Evolutionary conservation across 2,888 invertebrate genomes (phyloP), one percentile per base, ranked within the genome.

Genomic region (Yponomeuta sedellus): DNA sequence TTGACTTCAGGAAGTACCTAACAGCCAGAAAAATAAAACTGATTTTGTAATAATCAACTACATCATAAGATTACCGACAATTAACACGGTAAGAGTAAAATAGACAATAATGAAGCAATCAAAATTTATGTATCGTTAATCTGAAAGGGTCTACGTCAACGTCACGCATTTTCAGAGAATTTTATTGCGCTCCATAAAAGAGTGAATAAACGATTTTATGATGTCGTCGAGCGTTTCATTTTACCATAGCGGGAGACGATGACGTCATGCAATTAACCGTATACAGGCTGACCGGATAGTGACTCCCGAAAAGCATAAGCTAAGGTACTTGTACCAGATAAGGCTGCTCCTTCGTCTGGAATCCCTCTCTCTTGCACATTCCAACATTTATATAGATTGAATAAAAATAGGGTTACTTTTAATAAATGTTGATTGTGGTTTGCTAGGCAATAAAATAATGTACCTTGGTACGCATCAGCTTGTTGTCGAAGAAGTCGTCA

Each of bases 121-220:
- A 79, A 80, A 80, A 77, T 80, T 76, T 76, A 77, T 76, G 73
- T 67, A 69, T 75, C 80, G 72, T 82, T 74, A 81, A 78, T 75
- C 72, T 71, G 73, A 76, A 69, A 76, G 70, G 69, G 70, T 77
- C 28, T 63, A n/a, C 66, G 66, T 66, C 66, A 67, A 61, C 58
- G 22, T 61, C 22, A 66, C 22, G 61, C 44, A 61, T 66, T 44
- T 22, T 44, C n/a, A 6, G 12, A 28, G 25, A 34, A n/a, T 12
- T 34, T 62, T n/a, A 28, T 39, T 61, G 19, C 28, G 44, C 44
- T 52, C 44, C 1, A 52, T 52, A 52, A 52, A 52, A 52, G 16
- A 52, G 16, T 16, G 44, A 52, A 52, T 52, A 52, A 52, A 52
- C 16, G 44, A 4, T 16, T 52, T 52, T 16, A 52, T 52, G 44